Evolutionary conservation across 2,888 invertebrate species (phyloP).

Genomic region (Agonopterix subpropinquella): DNA sequence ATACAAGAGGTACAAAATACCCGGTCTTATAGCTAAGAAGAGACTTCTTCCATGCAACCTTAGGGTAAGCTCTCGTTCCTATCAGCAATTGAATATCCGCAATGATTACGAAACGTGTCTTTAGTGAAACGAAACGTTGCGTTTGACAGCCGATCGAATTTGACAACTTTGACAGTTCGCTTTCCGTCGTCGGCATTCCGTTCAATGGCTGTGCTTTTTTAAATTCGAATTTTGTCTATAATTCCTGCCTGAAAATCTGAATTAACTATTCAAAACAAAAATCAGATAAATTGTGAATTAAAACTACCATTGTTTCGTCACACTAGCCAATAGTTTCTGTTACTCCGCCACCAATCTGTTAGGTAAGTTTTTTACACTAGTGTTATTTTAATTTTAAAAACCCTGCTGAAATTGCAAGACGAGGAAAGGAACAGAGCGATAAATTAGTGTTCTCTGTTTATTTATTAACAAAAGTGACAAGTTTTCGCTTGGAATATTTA

Average conservation of each 20-base stretch:
- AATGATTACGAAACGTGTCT: too few relatives aligned
- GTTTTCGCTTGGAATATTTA: neutral
- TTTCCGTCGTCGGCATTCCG: conserved; percentile 36
- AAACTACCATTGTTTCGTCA: conserved; percentile 12
- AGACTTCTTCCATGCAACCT: too few relatives aligned
- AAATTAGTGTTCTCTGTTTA: conserved; percentile 12
- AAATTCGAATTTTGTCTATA: conserved; percentile 18
- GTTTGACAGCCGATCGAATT: conserved; percentile 22
- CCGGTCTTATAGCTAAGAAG: too few relatives aligned
- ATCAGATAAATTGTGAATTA: conserved; percentile 22
- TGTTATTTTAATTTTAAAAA: conserved; percentile 12
- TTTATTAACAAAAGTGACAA: neutral
- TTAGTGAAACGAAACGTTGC: conserved; percentile 14
- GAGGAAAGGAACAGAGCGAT: conserved; percentile 33
- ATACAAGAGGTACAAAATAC: too few relatives aligned
- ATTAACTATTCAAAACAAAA: conserved; percentile 6
- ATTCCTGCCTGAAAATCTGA: conserved; percentile 14
- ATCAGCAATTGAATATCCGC: too few relatives aligned
- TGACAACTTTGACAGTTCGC: conserved; percentile 28
- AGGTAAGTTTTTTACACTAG: conserved; percentile 35
- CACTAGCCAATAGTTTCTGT: conserved; percentile 21
- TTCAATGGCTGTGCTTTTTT: conserved; percentile 41
- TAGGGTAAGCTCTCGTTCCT: too few relatives aligned
- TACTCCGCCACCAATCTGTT: conserved; percentile 24
- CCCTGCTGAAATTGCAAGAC: conserved; percentile 7